phyloP scores from a whole-genome alignment of 2,797 vertebrate genomes.

The Gymnothorax javanicus region DNA sequence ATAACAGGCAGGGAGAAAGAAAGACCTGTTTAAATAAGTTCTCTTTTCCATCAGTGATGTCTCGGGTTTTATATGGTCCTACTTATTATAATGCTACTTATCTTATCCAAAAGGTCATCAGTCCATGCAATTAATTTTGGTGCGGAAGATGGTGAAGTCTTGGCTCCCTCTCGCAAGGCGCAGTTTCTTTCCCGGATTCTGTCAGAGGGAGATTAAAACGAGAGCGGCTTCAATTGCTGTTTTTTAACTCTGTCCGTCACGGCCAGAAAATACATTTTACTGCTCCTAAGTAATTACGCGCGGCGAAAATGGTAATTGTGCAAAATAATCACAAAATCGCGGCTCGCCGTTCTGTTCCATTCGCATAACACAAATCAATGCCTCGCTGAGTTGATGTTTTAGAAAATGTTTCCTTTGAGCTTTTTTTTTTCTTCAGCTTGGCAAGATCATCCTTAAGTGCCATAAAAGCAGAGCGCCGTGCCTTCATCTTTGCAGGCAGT shows the following conservation, averaged over 20 bases:
- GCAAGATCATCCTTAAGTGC: background rate
- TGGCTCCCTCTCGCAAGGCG: slow-evolving; percentile 47
- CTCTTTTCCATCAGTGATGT: slow-evolving; percentile 42
- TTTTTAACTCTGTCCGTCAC: slow-evolving; percentile 49
- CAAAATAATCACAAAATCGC: slow-evolving; percentile 20
- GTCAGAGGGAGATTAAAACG: slow-evolving; percentile 65
- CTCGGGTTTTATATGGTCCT: slow-evolving; percentile 56
- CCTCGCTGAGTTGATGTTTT: background rate
- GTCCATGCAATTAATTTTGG: slow-evolving; percentile 63
- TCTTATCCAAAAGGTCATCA: slow-evolving; percentile 69
- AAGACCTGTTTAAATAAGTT: slow-evolving; percentile 48
- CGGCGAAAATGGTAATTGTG: slow-evolving; percentile 11
- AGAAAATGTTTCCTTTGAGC: background rate
- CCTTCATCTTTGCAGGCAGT: background rate
- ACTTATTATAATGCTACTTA: slow-evolving; percentile 66
- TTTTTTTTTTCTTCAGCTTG: background rate
- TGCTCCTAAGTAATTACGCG: slow-evolving; percentile 62
- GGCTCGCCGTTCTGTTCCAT: background rate
- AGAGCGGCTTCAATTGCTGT: slow-evolving; percentile 29
- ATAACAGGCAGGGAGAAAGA: slow-evolving; percentile 6
- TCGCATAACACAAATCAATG: background rate
- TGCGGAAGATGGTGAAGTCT: slow-evolving; percentile 55
- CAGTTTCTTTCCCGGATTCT: slow-evolving; percentile 40
- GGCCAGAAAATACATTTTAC: slow-evolving; percentile 70
- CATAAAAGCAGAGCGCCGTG: background rate